Base-by-base conservation (phyloP, 1,140 invertebrate species). In the Trichonephila clavata region DNA sequence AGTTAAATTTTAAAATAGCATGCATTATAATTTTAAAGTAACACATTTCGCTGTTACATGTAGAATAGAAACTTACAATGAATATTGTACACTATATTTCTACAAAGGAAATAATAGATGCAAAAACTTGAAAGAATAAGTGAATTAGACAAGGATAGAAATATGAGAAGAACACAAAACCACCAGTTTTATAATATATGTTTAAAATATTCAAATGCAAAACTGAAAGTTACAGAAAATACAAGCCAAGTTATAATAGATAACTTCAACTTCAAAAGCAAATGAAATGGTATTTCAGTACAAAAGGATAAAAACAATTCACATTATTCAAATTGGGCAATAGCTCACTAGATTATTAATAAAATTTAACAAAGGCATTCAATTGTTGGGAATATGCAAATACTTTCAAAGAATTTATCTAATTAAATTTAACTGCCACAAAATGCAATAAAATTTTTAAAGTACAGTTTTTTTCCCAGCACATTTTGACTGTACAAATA, bases 41-140 rank as follows among this genome's bases (percentile, higher is more conserved):
- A 77, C 71, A 27, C 27, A 18, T 32, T 32, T 18, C 39, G 32
- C 71, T 18, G 10, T 77, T 32, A 77, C 27, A 32, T 18, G 5
- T 32, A 77, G 32, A 18, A 77, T 18, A 77, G 18, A 39, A 77
- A 77, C 27, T 32, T 77, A 77, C 71, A 68, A 13, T 63, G 61
- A 63, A 20, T 63, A 63, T 63, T 21, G 21, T 63, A 50, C 50
- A 50, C 16, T 61, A 24, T 68, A 68, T 10, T 68, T 68, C 65
- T 68, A 68, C 65, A 68, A 68, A 24, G 65, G 65, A n/a, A 68
- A 68, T 24, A 68, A 14, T n/a, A 68, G 65, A 68, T 68, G 65
- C 65, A 68, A 68, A 68, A 68, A 68, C 4, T n/a, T 68, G 65
- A 24, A 24, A 68, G 65, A 27, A 68, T 68, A 68, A 68, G 24